Percentiles rank a stretch among this genome's conserved stretches.
These are phyloP conservation scores for Planococcus citri DNA, from an alignment of 1,140 invertebrate species.

Conservation along the genomic window DNA sequence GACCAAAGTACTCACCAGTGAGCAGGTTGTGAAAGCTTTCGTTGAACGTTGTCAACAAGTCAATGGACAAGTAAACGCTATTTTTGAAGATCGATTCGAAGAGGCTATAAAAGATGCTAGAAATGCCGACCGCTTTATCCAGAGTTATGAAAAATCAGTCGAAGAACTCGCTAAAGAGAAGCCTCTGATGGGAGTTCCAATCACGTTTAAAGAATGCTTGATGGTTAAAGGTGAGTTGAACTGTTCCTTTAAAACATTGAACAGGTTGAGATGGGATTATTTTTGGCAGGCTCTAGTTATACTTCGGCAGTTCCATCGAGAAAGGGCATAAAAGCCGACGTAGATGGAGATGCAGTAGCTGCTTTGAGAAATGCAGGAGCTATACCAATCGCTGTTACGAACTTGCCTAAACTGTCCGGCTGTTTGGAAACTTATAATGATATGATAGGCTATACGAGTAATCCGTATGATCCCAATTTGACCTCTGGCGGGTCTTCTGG, in stretches of 20 bases:
- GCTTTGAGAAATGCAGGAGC: slow-evolving; percentile 48
- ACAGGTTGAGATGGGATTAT: too few relatives aligned
- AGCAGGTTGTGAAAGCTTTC: slow-evolving; percentile 48
- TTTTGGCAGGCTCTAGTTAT: slow-evolving; percentile 35
- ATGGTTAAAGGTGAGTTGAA: too few relatives aligned
- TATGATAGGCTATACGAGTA: slow-evolving; percentile 70
- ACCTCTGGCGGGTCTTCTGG: slow-evolving; percentile 65
- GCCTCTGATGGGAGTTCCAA: too few relatives aligned
- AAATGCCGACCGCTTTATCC: too few relatives aligned
- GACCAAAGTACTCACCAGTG: slow-evolving; percentile 34
- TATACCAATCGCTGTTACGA: too few relatives aligned
- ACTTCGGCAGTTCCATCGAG: slow-evolving; percentile 40
- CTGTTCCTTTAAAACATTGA: too few relatives aligned
- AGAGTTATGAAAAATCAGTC: too few relatives aligned
- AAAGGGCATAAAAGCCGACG: slow-evolving; percentile 41
- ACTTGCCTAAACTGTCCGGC: slow-evolving; percentile 65
- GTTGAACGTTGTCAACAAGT: slow-evolving; percentile 49
- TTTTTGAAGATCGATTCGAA: slow-evolving; percentile 41
- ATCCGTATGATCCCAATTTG: slow-evolving; percentile 70
- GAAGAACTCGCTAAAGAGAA: too few relatives aligned
- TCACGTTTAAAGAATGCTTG: too few relatives aligned
- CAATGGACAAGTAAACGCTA: slow-evolving; percentile 51
- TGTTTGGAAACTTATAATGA: slow-evolving; percentile 82
- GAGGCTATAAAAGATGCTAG: too few relatives aligned
- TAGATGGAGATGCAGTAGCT: slow-evolving; percentile 57